Conservation (phyloP, 2,888 invertebrate species). For the Scaptomyza reducta region DNA sequence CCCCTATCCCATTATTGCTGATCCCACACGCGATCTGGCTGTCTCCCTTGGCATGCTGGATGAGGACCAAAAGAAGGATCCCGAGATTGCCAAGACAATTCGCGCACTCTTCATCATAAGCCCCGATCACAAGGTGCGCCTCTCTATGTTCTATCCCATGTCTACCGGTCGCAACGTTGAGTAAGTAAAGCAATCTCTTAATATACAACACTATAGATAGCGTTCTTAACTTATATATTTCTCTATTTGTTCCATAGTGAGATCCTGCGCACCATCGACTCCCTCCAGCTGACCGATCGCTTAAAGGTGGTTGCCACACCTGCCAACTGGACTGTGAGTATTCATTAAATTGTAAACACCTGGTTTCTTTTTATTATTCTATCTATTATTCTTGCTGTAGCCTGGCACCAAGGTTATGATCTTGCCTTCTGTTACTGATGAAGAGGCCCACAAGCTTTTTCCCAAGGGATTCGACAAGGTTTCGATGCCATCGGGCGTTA, state of each 20-base stretch:
- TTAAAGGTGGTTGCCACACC: slow-evolving; percentile 92
- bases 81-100: slow-evolving; percentile 89
- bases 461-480: slow-evolving; percentile 89
- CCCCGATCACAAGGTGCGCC: slow-evolving; percentile 90
- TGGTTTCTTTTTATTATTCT: neutral
- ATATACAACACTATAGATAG: too few species aligned
- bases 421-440: slow-evolving; percentile 88
- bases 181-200: slow-evolving; percentile 85
- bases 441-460: slow-evolving; percentile 88
- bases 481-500: slow-evolving; percentile 90
- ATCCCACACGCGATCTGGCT: slow-evolving; percentile 89
- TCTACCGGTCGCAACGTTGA: slow-evolving; percentile 94
- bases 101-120: slow-evolving; percentile 92
- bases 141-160: slow-evolving; percentile 93
- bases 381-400: slow-evolving; percentile 73
- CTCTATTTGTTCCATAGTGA: slow-evolving; percentile 86
- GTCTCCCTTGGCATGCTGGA: slow-evolving; percentile 92
- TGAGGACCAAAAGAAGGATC: slow-evolving; percentile 88
- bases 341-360: accelerated
- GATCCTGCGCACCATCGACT: slow-evolving; percentile 92
- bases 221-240: slow-evolving; percentile 4
- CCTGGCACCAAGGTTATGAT: slow-evolving; percentile 93
- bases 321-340: slow-evolving; percentile 92
- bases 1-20: slow-evolving; percentile 93
- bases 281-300: slow-evolving; percentile 90